These are phyloP conservation scores for Sebastolobus altivelis DNA, from an alignment of 2,797 vertebrate genomes.

Conservation along the genomic window DNA sequence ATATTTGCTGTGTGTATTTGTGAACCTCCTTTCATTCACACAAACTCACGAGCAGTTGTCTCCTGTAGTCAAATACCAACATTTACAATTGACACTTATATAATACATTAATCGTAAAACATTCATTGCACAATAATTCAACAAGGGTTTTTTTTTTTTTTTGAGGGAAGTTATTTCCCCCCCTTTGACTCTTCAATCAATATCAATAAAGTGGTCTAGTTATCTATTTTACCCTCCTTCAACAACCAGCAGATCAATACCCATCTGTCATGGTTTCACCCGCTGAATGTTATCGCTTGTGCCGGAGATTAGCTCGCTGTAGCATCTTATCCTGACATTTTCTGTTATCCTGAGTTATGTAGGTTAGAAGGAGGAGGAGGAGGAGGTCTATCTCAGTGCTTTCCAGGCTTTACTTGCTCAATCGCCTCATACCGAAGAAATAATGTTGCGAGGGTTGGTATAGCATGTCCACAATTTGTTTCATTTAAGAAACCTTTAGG, in stretches of 20 bases:
- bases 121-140: constrained; percentile 16
- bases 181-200: constrained; percentile 67
- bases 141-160: neutral
- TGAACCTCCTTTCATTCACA: neutral
- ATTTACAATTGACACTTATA: constrained; percentile 2
- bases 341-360: constrained; percentile 65
- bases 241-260: constrained; percentile 79
- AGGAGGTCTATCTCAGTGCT: constrained; percentile 28
- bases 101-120: constrained; percentile 12
- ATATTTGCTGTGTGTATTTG: constrained; percentile 12
- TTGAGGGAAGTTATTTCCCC: constrained; percentile 41
- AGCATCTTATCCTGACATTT: constrained; percentile 76
- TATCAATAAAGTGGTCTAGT: constrained; percentile 76
- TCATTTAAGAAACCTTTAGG: neutral
- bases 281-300: constrained; percentile 80
- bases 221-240: constrained; percentile 73
- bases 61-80: neutral
- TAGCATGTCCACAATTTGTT: neutral
- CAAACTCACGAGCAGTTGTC: neutral
- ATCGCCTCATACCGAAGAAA: neutral
- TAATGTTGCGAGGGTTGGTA: neutral
- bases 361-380: constrained; percentile 35
- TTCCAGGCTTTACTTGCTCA: constrained; percentile 9
- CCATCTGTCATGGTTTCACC: constrained; percentile 79
- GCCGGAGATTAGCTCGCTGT: constrained; percentile 72